These are phyloP conservation scores for Acestrorhynchus altus DNA, from an alignment of 2,797 vertebrate species.

Conservation along the genomic window DNA sequence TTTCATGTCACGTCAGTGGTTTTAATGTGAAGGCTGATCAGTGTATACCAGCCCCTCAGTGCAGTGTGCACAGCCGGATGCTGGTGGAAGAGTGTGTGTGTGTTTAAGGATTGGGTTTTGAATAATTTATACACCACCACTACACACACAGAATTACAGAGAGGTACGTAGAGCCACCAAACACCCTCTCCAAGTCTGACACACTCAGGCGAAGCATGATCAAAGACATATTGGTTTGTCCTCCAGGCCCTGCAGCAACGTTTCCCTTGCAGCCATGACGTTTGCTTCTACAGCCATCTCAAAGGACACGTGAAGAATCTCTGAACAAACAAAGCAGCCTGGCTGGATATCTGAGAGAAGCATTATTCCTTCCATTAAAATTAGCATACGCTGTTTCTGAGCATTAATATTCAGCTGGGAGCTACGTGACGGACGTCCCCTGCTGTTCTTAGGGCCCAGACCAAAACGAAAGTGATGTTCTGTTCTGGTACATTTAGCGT, in stretches of 20 bases:
- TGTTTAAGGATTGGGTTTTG: neutral
- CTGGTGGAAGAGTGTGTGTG: neutral
- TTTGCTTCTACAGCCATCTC: neutral
- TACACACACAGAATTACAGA: neutral
- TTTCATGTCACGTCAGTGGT: too few species aligned
- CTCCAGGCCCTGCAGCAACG: neutral
- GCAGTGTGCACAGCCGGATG: too few species aligned
- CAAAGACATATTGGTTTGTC: conserved; percentile 17
- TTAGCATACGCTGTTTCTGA: too few species aligned
- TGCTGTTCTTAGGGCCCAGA: too few species aligned
- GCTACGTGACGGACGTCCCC: too few species aligned
- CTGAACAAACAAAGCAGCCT: neutral
- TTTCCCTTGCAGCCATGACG: neutral
- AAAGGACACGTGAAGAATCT: neutral
- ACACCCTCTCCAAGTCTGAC: conserved; percentile 1
- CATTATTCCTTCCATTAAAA: too few species aligned
- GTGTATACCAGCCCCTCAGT: too few species aligned
- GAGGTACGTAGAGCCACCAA: neutral
- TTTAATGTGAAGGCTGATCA: too few species aligned
- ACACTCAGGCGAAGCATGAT: conserved; percentile 14
- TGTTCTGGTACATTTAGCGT: too few species aligned
- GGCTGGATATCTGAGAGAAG: too few species aligned
- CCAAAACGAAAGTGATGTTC: too few species aligned
- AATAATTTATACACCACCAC: neutral
- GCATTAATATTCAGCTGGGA: too few species aligned